Evolutionary conservation across 2,113 vertebrate species (phyloP), one percentile per base, ranked within the genome.

Genomic region (Glaucomys volans): DNA sequence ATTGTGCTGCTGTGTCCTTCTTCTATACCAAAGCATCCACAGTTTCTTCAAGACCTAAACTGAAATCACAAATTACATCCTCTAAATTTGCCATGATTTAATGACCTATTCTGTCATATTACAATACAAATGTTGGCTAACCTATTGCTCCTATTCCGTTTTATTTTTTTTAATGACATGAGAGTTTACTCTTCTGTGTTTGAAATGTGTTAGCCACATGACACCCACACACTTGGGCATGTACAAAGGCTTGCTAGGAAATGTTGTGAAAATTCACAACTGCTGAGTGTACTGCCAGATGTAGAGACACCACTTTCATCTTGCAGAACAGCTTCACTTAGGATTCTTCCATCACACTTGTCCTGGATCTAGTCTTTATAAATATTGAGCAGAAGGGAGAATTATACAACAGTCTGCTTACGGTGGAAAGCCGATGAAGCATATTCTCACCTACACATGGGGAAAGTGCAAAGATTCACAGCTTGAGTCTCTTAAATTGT

Each of bases 391-490:
- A 82, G 67, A 88, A 72, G 8, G 88, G 20, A 77, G 52, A n/a
- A 84, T 30, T 42, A 80, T 57, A 88, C 1, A 80, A 42, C 57
- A 93, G 8, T 80, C 64, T 90, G 62, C 11, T 62, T 50, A 57
- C 75, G 54, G 79, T 87, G 42, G n/a, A 40, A 22, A 95, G 40
- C 50, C 90, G 81, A 85, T 72, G 10, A 90, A 89, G 66, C 28
- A 75, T 7, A 89, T 47, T 79, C 17, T 96, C 47, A 91, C 35
- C 28, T 94, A 84, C 96, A 83, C 74, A 69, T 17, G 79, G 59
- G 59, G 37, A 89, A 94, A 30, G 16, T 47, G 44, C 57, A 84
- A 92, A 90, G 71, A 83, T 75, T 94, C n/a, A 91, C n/a, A 85
- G 86, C 11, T 96, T 95, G 71, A 75, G 30, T 74, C 35, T 95